Percentiles rank a stretch among this genome's conserved stretches.
Evolutionary conservation across 2,888 invertebrate species (phyloP).

Genomic region (Cecidostiba fungosa): DNA sequence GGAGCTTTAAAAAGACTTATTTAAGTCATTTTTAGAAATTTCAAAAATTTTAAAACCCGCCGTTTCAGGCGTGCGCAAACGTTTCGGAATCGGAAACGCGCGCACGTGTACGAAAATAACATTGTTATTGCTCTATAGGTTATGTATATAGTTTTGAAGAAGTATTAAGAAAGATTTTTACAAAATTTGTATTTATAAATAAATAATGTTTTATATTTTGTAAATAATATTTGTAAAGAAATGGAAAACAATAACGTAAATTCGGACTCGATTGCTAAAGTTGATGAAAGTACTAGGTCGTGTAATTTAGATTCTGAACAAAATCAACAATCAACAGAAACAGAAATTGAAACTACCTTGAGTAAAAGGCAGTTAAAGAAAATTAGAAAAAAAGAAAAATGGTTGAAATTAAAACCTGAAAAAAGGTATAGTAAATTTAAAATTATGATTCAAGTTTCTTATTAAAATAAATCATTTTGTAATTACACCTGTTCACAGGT

Average conservation of each 20-base stretch:
- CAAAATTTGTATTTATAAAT: background rate
- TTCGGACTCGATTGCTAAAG: conserved; percentile 1
- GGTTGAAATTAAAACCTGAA: conserved; percentile 86
- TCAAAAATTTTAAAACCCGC: background rate
- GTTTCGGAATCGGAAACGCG: background rate
- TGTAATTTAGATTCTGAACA: conserved; percentile 28
- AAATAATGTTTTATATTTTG: background rate
- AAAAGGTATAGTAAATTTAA: conserved; percentile 81
- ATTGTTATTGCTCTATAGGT: conserved; percentile 34
- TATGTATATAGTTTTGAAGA: conserved; percentile 13
- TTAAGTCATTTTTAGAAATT: background rate
- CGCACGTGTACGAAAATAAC: background rate
- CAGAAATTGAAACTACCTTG: conserved; percentile 63
- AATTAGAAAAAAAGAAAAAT: conserved; percentile 87
- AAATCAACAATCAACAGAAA: background rate
- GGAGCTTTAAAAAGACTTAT: background rate
- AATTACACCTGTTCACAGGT: conserved; percentile 71
- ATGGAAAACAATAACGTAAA: conserved; percentile 56
- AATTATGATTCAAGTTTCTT: background rate
- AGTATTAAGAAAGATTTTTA: background rate
- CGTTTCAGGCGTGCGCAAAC: background rate
- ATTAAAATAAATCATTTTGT: background rate
- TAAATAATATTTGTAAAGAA: conserved; percentile 1
- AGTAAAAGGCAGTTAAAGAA: conserved; percentile 86
- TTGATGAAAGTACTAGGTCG: conserved; percentile 22